Conservation (phyloP, 2,113 vertebrate genomes). For the Amblyornis subalaris region DNA sequence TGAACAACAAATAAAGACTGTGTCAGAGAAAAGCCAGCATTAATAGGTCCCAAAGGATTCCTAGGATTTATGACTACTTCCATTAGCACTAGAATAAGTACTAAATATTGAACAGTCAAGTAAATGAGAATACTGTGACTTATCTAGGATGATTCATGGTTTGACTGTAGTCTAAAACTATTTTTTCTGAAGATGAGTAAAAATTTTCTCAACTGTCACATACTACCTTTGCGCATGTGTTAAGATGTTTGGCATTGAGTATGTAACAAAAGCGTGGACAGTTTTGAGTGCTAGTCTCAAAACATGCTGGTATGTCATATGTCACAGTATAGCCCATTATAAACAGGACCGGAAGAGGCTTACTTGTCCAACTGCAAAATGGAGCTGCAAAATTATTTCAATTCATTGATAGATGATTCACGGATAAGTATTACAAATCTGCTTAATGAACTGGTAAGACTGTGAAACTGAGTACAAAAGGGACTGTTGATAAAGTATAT, state of each 20-base stretch:
- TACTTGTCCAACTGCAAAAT: not conserved
- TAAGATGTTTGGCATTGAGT: not conserved
- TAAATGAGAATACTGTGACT: not conserved
- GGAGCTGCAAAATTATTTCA: not conserved
- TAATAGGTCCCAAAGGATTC: not conserved
- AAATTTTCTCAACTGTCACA: not conserved
- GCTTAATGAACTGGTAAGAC: not conserved
- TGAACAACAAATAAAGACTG: not conserved
- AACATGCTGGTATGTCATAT: not conserved
- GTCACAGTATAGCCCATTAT: not conserved
- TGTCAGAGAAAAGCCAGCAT: not conserved
- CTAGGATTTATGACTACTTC: not conserved
- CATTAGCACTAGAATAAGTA: not conserved
- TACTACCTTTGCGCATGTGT: not conserved
- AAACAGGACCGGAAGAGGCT: not conserved
- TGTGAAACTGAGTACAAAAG: not conserved
- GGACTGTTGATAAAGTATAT: not conserved
- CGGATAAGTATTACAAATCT: not conserved
- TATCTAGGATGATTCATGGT: not conserved
- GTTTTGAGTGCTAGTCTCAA: not conserved
- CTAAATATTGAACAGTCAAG: not conserved
- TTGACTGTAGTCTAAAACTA: not conserved
- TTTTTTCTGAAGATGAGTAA: not conserved
- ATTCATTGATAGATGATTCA: not conserved
- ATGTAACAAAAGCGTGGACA: not conserved